Evolutionary conservation across 2,797 vertebrate genomes (phyloP).

Genomic region (Scarus forsteni): DNA sequence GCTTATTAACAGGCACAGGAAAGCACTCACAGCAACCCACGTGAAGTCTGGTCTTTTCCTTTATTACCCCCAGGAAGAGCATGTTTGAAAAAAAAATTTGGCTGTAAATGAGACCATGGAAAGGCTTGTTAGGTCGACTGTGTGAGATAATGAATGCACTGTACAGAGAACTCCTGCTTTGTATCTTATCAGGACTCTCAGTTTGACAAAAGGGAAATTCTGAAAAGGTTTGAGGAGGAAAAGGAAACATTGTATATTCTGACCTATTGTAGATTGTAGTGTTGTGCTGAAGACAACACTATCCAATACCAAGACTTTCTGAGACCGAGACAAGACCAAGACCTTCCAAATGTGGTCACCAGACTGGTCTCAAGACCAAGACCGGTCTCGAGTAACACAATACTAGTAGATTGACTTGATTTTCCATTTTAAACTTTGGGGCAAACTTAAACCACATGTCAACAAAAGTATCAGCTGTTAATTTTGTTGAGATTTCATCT

Average conservation of each 20-base stretch:
- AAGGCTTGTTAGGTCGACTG: slow-evolving; percentile 5
- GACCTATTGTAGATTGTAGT: background rate
- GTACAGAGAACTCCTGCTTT: background rate
- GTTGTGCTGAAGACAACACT: no score
- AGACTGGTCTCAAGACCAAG: no score
- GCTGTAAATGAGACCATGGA: slow-evolving; percentile 29
- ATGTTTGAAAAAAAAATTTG: slow-evolving; percentile 31
- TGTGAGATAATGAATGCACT: slow-evolving; percentile 13
- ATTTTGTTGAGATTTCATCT: background rate
- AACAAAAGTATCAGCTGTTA: background rate
- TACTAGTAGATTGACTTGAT: no score
- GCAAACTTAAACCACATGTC: background rate
- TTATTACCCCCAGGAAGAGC: slow-evolving; percentile 46
- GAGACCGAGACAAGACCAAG: no score
- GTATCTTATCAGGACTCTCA: background rate
- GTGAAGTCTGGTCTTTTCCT: slow-evolving; percentile 52
- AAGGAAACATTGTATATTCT: no score
- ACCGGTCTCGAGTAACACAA: no score
- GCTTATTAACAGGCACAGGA: slow-evolving; percentile 72
- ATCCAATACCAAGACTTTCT: no score
- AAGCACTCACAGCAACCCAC: slow-evolving; percentile 46
- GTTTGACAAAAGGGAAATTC: no score
- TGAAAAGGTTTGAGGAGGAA: no score
- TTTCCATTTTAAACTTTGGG: background rate
- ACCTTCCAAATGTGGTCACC: no score